These are phyloP conservation scores for Hirudo medicinalis DNA, from an alignment of 1,140 invertebrate species.

Conservation along the genomic window DNA sequence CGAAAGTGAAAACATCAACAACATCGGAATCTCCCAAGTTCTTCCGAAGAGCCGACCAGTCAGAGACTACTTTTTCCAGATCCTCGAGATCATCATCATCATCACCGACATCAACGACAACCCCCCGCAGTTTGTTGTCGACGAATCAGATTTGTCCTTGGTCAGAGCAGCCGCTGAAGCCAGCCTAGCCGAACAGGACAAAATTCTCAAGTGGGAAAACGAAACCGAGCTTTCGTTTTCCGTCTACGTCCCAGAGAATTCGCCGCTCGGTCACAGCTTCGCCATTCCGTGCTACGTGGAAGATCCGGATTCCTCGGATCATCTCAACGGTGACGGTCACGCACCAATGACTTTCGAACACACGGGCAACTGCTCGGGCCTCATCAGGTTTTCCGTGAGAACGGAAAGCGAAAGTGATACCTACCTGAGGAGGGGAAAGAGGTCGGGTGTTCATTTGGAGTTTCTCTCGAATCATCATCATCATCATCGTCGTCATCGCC, in stretches of 20 bases:
- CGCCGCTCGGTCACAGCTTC: background rate
- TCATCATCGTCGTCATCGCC: background rate
- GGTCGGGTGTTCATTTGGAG: background rate
- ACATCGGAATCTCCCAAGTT: too few relatives aligned
- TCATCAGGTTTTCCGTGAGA: background rate
- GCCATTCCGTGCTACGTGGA: constrained; percentile 1
- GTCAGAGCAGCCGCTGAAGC: background rate
- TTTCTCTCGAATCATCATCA: background rate
- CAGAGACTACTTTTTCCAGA: constrained; percentile 1
- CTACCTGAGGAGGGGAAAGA: too few relatives aligned
- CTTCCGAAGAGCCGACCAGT: too few relatives aligned
- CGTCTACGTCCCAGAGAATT: background rate
- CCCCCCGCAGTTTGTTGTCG: constrained; percentile 56
- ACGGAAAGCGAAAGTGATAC: constrained; percentile 1
- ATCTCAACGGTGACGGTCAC: background rate
- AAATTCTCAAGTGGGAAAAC: background rate
- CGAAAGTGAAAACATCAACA: too few relatives aligned
- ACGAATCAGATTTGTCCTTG: background rate
- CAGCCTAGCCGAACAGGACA: background rate
- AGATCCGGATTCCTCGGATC: constrained; percentile 4
- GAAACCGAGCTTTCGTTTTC: constrained; percentile 6
- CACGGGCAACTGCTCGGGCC: background rate
- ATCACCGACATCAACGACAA: constrained; percentile 81
- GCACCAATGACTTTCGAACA: constrained; percentile 1
- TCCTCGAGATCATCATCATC: constrained; percentile 51